Conservation (phyloP, 2,113 vertebrate species). For the Pelobates fuscus region DNA sequence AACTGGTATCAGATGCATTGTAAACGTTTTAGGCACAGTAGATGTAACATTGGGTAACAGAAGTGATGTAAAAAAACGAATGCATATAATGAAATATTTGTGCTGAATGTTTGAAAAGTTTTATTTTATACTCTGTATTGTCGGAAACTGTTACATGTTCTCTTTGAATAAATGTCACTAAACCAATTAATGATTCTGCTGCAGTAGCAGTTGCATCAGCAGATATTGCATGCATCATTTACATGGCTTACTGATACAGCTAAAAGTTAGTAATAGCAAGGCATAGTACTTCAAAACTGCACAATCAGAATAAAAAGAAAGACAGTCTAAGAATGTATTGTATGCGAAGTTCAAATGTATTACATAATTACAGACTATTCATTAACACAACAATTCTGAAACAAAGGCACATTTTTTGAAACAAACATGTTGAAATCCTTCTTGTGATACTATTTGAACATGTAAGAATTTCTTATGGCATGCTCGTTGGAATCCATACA, state of each 20-base stretch:
- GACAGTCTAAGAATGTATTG: constrained; percentile 22
- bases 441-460: no score
- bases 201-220: constrained; percentile 40
- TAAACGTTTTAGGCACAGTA: no score
- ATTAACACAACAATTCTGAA: no score
- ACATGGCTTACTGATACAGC: constrained; percentile 46
- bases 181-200: constrained; percentile 48
- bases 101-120: constrained; percentile 37
- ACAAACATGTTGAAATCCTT: no score
- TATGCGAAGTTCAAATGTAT: constrained; percentile 23
- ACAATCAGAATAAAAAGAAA: constrained; percentile 26
- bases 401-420: no score
- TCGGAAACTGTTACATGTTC: constrained; percentile 22
- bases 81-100: constrained; percentile 17
- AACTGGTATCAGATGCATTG: no score
- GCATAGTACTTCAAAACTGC: constrained; percentile 33
- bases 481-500: no score
- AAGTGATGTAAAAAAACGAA: no score
- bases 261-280: constrained; percentile 48
- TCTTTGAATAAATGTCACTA: constrained; percentile 46
- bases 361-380: no score
- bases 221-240: constrained; percentile 44
- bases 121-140: constrained; percentile 17
- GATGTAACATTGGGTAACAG: no score
- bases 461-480: no score